A percentile compares a stretch with the other conserved stretches of the same genome.
phyloP scores from a whole-genome alignment of 1,140 invertebrate genomes.

The Drosophila pectinifera region DNA sequence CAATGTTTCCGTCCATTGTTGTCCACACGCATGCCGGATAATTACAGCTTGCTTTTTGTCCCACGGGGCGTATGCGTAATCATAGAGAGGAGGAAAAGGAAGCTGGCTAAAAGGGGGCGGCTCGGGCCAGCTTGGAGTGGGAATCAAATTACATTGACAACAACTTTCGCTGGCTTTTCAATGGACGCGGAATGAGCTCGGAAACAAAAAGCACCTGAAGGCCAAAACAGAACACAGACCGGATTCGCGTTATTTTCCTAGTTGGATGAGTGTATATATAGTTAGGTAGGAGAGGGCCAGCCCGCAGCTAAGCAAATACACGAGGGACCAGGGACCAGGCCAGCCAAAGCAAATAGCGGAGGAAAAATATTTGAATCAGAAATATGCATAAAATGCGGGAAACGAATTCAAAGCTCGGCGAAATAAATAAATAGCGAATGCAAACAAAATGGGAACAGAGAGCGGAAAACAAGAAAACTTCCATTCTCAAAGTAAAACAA shows the following conservation, averaged over 20 bases:
- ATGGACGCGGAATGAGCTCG: conserved; percentile 6
- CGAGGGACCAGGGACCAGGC: conserved; percentile 16
- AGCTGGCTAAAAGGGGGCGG: conserved; percentile 6
- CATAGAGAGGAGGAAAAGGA: conserved; percentile 37
- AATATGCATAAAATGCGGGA: conserved; percentile 74
- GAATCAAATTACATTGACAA: conserved; percentile 74
- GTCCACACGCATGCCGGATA: conserved; percentile 34
- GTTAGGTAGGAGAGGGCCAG: conserved; percentile 3
- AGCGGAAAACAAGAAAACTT: conserved; percentile 36
- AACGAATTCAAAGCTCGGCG: conserved; percentile 59
- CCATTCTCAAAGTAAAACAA: conserved; percentile 67
- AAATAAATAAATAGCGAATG: conserved; percentile 63
- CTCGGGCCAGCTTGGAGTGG: conserved; percentile 16
- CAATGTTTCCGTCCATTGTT: conserved; percentile 19
- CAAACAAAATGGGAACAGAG: conserved; percentile 47
- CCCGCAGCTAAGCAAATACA: conserved; percentile 47
- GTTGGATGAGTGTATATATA: conserved; percentile 3
- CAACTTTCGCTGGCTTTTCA: conserved; percentile 34
- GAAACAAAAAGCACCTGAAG: conserved; percentile 45
- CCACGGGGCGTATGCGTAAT: conserved; percentile 74
- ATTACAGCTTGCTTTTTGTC: conserved; percentile 67
- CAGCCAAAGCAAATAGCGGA: conserved; percentile 54
- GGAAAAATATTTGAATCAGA: conserved; percentile 59
- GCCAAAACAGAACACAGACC: conserved; percentile 24
- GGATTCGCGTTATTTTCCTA: background rate